phyloP scores from a whole-genome alignment of 2,888 invertebrate species.

The Ornithoptera priamus region DNA sequence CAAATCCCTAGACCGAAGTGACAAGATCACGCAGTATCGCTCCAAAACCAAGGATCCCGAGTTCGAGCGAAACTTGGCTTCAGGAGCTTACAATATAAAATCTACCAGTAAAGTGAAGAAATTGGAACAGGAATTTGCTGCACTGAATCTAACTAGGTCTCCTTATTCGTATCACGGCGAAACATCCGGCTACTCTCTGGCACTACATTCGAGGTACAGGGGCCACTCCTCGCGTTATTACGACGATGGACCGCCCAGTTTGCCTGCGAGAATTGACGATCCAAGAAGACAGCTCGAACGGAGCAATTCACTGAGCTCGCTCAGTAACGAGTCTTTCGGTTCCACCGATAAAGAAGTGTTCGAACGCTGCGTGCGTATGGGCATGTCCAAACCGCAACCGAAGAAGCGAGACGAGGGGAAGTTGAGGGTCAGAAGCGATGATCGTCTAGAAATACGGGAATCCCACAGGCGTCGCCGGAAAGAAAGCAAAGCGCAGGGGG shows the following conservation, averaged over 20 bases:
- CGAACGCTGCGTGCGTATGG: conserved; percentile 88
- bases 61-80: conserved; percentile 49
- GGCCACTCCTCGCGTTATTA: conserved; percentile 32
- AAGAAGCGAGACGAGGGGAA: conserved; percentile 40
- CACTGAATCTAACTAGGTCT: conserved; percentile 35
- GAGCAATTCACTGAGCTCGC: conserved; percentile 60
- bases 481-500: conserved; percentile 43
- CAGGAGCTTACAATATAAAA: conserved; percentile 46
- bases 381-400: conserved; percentile 76
- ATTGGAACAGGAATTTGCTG: conserved; percentile 39
- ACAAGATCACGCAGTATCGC: conserved; percentile 43
- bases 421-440: conserved; percentile 50
- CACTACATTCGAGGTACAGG: conserved; percentile 38
- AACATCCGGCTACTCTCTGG: conserved; percentile 31
- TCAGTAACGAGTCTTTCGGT: conserved; percentile 77
- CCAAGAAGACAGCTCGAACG: conserved; percentile 39
- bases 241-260: conserved; percentile 50
- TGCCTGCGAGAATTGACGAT: conserved; percentile 49
- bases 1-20: conserved; percentile 54
- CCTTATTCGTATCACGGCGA: conserved; percentile 46
- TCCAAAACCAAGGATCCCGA: conserved; percentile 47
- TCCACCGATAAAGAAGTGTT: conserved; percentile 84
- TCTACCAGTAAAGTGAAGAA: conserved; percentile 37
- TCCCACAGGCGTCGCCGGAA: conserved; percentile 37
- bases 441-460: conserved; percentile 40